These are phyloP conservation scores for Notolepis coatsorum DNA, from an alignment of 2,797 vertebrate species.

Conservation along the genomic window DNA sequence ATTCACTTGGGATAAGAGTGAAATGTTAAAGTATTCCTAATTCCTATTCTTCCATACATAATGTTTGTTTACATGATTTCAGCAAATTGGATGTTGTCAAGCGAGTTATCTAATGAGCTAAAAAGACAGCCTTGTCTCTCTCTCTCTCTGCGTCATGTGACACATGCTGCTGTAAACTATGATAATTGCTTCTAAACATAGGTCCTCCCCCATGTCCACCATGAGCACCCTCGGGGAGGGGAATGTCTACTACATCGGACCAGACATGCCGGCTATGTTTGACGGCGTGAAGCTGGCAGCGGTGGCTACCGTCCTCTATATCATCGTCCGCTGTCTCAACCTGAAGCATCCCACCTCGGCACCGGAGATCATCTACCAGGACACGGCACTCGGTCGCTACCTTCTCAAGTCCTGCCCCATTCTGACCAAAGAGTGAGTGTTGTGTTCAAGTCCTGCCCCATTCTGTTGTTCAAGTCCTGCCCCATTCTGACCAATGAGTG, in stretches of 20 bases:
- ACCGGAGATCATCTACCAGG: slow-evolving; percentile 88
- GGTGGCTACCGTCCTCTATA: slow-evolving; percentile 89
- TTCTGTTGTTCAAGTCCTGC: background rate
- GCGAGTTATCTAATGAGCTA: background rate
- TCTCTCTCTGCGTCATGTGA: background rate
- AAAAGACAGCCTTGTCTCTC: background rate
- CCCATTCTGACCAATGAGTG: too few relatives aligned
- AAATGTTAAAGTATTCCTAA: too few relatives aligned
- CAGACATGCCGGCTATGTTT: slow-evolving; percentile 91
- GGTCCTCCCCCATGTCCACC: slow-evolving; percentile 15
- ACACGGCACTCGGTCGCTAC: slow-evolving; percentile 88
- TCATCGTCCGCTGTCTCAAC: slow-evolving; percentile 94
- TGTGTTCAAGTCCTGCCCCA: background rate
- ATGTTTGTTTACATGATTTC: background rate
- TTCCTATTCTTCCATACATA: background rate
- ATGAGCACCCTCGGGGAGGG: slow-evolving; percentile 58
- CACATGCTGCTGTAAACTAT: background rate
- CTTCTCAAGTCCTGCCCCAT: slow-evolving; percentile 92
- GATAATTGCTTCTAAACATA: slow-evolving; percentile 13
- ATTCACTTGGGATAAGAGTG: too few relatives aligned
- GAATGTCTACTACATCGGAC: slow-evolving; percentile 51
- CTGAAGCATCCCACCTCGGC: slow-evolving; percentile 90
- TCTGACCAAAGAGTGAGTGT: slow-evolving; percentile 95
- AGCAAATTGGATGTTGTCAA: background rate
- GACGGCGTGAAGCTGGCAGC: slow-evolving; percentile 94